Conservation (phyloP, 1,140 invertebrate species). For the Scaptomyza graminum region DNA sequence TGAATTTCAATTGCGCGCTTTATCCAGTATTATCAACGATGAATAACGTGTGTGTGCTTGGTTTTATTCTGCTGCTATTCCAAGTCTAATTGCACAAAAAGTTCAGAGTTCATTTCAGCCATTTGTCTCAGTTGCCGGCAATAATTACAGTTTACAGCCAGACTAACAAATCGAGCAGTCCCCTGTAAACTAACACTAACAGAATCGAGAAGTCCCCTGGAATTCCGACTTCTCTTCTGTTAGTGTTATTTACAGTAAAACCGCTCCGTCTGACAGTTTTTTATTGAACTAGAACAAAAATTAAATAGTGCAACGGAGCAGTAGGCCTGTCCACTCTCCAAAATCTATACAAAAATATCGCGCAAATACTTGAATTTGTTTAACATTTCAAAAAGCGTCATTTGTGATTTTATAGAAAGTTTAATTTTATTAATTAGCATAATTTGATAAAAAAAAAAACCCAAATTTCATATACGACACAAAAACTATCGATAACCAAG, state of each 20-base stretch:
- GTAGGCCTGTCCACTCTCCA: constrained; percentile 32
- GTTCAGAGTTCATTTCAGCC: constrained; percentile 62
- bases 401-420: too few species aligned
- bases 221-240: too few species aligned
- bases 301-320: too few species aligned
- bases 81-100: constrained; percentile 37
- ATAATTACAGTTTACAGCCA: too few species aligned
- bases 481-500: constrained; percentile 9
- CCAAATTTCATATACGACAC: background rate
- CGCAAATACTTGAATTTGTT: background rate
- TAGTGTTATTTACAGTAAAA: too few species aligned
- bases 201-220: too few species aligned
- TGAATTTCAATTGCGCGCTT: constrained; percentile 35
- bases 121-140: constrained; percentile 28
- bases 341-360: background rate
- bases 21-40: constrained; percentile 12
- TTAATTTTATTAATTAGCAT: background rate
- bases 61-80: constrained; percentile 21
- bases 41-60: constrained; percentile 6
- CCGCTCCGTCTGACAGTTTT: too few species aligned
- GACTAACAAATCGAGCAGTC: too few species aligned
- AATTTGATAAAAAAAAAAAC: background rate
- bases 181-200: too few species aligned
- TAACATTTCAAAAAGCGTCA: too few species aligned
- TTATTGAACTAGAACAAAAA: too few species aligned